These are phyloP conservation scores for Teleiodes luculella DNA, from an alignment of 2,888 invertebrate species.

Conservation along the genomic window DNA sequence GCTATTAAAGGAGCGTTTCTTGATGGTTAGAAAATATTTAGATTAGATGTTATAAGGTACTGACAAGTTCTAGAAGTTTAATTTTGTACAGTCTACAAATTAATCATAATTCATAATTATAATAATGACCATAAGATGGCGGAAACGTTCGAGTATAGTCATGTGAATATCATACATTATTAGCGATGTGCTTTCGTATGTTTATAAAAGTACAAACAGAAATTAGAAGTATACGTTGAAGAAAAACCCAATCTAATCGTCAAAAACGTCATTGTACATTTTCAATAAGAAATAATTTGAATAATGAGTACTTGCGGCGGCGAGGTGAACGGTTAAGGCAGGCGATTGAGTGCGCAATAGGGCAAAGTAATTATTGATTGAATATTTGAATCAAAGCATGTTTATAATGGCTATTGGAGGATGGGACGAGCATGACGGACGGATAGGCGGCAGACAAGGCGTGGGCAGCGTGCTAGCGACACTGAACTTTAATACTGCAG, in stretches of 20 bases:
- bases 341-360: neutral
- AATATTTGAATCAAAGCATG: neutral
- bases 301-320: neutral
- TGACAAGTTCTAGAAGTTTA: too few species aligned
- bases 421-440: neutral
- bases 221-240: too few species aligned
- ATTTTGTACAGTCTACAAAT: neutral
- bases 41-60: too few species aligned
- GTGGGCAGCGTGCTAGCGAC: conserved; percentile 35
- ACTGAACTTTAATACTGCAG: conserved; percentile 35
- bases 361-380: neutral
- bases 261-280: too few species aligned
- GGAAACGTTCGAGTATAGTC: neutral
- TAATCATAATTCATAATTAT: neutral
- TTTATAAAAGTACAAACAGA: too few species aligned
- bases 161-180: neutral
- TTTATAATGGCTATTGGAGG: neutral
- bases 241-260: too few species aligned
- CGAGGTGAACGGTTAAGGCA: conserved; percentile 3
- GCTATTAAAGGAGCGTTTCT: too few species aligned
- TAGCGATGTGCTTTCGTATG: neutral
- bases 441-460: conserved; percentile 3
- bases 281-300: neutral
- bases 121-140: neutral
- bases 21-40: too few species aligned